Base-by-base conservation (phyloP, 1,140 invertebrate genomes). In the Calosoma granatense region DNA sequence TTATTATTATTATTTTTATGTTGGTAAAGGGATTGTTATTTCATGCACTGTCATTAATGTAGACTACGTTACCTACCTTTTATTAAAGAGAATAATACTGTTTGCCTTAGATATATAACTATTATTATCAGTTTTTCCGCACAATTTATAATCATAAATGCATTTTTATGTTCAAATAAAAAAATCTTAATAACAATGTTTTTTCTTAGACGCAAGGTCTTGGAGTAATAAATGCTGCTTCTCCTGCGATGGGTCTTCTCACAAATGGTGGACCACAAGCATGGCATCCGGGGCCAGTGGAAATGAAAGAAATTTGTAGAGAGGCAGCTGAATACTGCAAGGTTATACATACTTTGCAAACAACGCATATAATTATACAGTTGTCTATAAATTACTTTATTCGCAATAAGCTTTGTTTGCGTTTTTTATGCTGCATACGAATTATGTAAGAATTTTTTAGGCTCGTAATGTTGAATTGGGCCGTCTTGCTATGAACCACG, bases 151-250 rank as follows among this genome's bases (percentile, higher is more conserved):
- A 9, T 36, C 30, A 36, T n/a, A 9, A 36, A n/a, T n/a, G n/a
- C n/a, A n/a, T n/a, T n/a, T n/a, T n/a, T n/a, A n/a, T n/a, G 11
- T 47, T 9, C 12, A 57, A 21, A 57, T 20, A 54, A 52, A 55
- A 17, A 19, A n/a, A n/a, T n/a, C n/a, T n/a, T n/a, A n/a, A n/a
- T n/a, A 55, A 20, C 30, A 26, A 54, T 64, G 70, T 66, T 56
- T 52, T 61, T 63, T 72, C 77, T 21, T 65, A 92, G 85, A 72
- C 74, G 43, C 78, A 81, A 61, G 78, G 83, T 55, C 66, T 96
- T 11, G 92, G 87, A 20, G 74, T 96, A 15, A 84, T 96, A 20
- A 91, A 89, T 73, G 92, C 91, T 1, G 81, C 90, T 0, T 76
- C 82, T 1, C 81, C 87, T 17, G 84, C 80, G 1, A 86, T 94